Base-by-base conservation (phyloP, 2,888 invertebrate genomes). In the Listrodromus nycthemerus region DNA sequence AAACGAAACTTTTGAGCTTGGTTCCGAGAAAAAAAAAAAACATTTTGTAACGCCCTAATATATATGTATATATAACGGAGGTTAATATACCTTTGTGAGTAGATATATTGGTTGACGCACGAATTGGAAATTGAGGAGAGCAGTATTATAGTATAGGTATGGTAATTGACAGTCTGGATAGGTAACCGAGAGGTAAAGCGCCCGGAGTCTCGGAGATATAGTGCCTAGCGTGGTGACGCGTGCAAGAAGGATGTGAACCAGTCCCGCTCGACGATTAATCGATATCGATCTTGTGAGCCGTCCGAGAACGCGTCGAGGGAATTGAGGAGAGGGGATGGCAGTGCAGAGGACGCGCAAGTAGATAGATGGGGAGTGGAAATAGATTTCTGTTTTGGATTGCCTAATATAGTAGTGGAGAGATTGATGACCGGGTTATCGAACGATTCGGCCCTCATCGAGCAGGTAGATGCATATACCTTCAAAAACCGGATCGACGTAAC, bases 141-240 rank as follows among this genome's bases (percentile, higher is more conserved):
- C 30, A 24, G 45, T 67, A 73, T 80, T 83, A 69, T 77, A 33
- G 65, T 70, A 70, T 52, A 41, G 80, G 76, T 77, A 83, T 77
- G 80, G 83, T 83, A 83, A 83, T 83, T 83, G 80, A 83, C 76
- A 83, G 83, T 71, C 76, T 73, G 71, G 67, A 80, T 77, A 73
- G 73, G 80, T 67, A 77, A 19, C 69, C 50, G 76, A 77, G 71
- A 61, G 48, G 66, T 63, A 77, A 80, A 83, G 33, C 71, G 55
- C 66, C 27, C 48, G 45, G 30, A 65, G 66, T 76, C 45, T 33
- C 52, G 61, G 77, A 48, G 74, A 74, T 73, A 74, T 80, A 67
- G 80, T 69, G 82, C 52, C 30, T 75, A 27, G 63, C 52, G 66
- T 70, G 71, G 76, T 80, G 79, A 83, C 79, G 76, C 83, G 83